Conservation (phyloP, 2,797 vertebrate species). For the Alauda arvensis region DNA sequence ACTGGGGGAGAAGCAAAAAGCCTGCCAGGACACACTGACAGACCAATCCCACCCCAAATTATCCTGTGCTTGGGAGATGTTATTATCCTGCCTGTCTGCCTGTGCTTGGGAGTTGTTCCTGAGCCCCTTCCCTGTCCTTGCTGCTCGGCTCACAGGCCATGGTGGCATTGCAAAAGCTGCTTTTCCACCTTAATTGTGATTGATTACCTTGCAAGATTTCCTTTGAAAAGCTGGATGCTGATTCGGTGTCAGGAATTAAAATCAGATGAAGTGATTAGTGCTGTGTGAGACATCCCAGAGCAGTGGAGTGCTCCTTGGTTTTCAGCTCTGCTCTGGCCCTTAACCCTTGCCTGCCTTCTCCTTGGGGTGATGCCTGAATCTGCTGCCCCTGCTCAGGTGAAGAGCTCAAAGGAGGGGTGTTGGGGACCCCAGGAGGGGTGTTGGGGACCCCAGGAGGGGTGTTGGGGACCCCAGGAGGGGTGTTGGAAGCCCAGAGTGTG, state of each 20-base stretch:
- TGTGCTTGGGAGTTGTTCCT: neutral
- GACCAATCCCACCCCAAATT: neutral
- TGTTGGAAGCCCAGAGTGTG: too few relatives aligned
- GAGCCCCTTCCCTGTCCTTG: neutral
- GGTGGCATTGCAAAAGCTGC: neutral
- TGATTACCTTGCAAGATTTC: conserved; percentile 49
- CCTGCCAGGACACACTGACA: neutral
- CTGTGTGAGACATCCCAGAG: neutral
- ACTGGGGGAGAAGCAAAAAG: neutral
- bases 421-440: neutral
- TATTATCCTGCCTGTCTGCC: too few relatives aligned
- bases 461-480: too few relatives aligned
- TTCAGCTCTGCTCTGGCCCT: neutral
- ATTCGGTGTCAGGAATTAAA: conserved; percentile 44
- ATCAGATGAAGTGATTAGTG: conserved; percentile 52
- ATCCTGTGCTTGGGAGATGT: neutral
- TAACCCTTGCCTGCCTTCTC: neutral
- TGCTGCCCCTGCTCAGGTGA: neutral
- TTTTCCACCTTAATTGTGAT: conserved; percentile 43
- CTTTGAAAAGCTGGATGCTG: conserved; percentile 45
- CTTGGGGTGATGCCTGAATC: neutral
- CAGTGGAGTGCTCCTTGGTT: neutral
- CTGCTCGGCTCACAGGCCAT: neutral
- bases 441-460: too few relatives aligned
- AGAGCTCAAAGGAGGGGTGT: neutral